Percentiles rank a stretch among this genome's conserved stretches.
Conservation (phyloP, 2,797 vertebrate species). For the Poecilia wingei region DNA sequence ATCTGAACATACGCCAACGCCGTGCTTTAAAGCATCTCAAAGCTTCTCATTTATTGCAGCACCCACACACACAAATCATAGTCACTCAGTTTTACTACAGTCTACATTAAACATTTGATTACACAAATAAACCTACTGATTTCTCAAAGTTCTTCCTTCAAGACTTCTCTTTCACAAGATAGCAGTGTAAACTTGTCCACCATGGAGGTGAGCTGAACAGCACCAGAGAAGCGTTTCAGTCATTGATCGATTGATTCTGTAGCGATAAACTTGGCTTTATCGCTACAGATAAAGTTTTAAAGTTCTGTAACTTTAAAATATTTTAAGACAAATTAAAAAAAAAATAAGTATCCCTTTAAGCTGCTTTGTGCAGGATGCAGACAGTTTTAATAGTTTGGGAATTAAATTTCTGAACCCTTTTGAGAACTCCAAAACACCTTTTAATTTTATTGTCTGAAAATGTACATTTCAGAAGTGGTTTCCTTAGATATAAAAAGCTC, state of each 20-base stretch:
- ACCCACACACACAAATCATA: neutral
- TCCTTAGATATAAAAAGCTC: neutral
- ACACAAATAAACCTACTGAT: neutral
- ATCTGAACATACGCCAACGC: neutral
- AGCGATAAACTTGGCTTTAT: neutral
- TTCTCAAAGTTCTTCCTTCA: neutral
- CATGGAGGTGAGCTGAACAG: neutral
- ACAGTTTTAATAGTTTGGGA: neutral
- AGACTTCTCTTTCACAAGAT: neutral
- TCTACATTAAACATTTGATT: neutral
- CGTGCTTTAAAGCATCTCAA: neutral
- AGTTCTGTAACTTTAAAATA: neutral
- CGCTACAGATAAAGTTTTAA: no score
- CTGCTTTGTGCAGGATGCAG: neutral
- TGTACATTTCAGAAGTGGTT: neutral
- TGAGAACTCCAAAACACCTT: neutral
- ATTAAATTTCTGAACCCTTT: neutral
- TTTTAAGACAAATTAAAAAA: neutral
- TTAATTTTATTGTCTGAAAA: neutral
- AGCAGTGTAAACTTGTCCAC: neutral
- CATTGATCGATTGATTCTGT: neutral
- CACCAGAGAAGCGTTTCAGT: neutral
- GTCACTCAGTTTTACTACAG: neutral
- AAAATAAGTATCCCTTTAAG: neutral
- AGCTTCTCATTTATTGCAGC: neutral